Evolutionary conservation across 92 coral and sea anemone species (phyloP), one percentile per base, ranked within the genome.

Genomic region (Actinernus sp.): DNA sequence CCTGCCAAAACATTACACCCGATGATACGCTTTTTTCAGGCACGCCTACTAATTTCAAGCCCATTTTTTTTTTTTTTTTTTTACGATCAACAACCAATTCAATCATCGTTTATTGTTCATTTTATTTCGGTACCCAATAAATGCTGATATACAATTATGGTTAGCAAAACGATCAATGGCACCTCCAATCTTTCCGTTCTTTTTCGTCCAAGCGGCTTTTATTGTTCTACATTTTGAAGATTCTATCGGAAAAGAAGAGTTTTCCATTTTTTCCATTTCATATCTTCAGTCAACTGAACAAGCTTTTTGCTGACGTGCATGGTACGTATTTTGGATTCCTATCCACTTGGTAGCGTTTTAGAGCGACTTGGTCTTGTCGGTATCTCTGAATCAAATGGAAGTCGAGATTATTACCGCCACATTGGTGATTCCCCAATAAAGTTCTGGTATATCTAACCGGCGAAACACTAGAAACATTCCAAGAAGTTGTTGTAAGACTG

Each of bases 371-470:
- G 17, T 2, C 16, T 16, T 27, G 5, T 0, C 3, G 34, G 34
- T 1, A 10, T 21, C 1, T 28, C 60, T 8, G 60, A 53, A 28
- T 2, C 2, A 26, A 53, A 53, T 16, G 2, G 38, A 1, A 39
- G 38, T 0, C 1, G 38, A 28, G 60, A 53, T 28, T 53, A 26
- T 18, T 53, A 25, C 17, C 4, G 7, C 2, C 1, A 53, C 2
- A 29, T 26, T 26, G 12, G 1, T 23, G 8, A 11, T 12, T 16
- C 5, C 5, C 55, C 55, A 31, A 49, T 49, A 7, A 49, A 49
- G 55, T 49, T 49, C 26, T 49, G 55, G 55, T 49, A 49, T 19
- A 49, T 49, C 8, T 53, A 1, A 49, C 55, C 14, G 55, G 49
- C 4, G 49, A 43, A 14, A 43, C 49, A n/a, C 16, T 43, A 19